Evolutionary conservation across 2,888 invertebrate species (phyloP), one percentile per base, ranked within the genome.

Genomic region (Noctua janthina): DNA sequence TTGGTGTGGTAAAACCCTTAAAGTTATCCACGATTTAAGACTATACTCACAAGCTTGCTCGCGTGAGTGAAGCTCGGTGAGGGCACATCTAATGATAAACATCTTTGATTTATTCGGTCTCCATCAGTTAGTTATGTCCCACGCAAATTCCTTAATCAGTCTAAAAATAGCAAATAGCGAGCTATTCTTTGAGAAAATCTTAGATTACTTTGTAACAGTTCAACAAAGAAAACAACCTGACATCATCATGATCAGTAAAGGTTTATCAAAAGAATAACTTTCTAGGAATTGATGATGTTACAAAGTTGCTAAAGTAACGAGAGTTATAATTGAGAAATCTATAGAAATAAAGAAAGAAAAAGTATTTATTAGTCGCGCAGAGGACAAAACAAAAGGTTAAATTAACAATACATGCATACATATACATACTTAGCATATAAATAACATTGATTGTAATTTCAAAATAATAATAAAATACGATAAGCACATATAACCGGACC

Each of bases 101-200:
- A n/a, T 74, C 39, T 51, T 13, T 64, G 43, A 71, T 43, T 23
- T 23, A 17, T 49, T 39, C 17, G 29, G 29, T 29, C 29, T 29
- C 29, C 15, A n/a, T 59, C 23, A 46, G 29, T 51, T 67, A 74
- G 23, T 66, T 59, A 17, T 39, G 7, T 17, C 81, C 54, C n/a
- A 76, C 68, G 59, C 81, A 23, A 77, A 81, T 83, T 76, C 68
- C 17, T 17, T 39, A 69, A 69, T 54, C 68, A 54, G 23, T 62
- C 54, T 54, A 62, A 69, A 83, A 13, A 83, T 81, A 81, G 43
- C 64, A 62, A 59, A 29, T 29, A 62, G 13, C n/a, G 10, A 35
- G 23, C 2, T 66, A 56, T 79, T 49, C 39, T 82, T 29, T 29
- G 17, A 56, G 0, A 2, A 15, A 74, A 74, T 66, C 17, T 74